Percentiles rank a stretch among this genome's conserved stretches.
phyloP scores from a whole-genome alignment of 2,888 invertebrate genomes.

The Lasioglossum pauxillum region DNA sequence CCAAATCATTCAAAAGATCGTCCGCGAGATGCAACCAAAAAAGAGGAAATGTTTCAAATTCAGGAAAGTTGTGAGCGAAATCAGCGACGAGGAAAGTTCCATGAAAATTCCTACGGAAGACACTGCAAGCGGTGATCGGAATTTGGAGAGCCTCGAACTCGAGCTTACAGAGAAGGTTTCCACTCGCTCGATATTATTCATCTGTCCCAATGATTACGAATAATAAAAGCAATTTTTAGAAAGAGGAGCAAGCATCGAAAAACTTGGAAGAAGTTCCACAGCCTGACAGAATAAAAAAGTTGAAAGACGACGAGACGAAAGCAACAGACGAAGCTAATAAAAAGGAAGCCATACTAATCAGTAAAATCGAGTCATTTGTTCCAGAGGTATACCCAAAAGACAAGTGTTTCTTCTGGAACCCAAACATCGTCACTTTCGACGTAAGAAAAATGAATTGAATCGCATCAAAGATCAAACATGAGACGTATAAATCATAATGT shows the following conservation, averaged over 20 bases:
- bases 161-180: neutral
- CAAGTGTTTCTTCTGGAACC: conserved; percentile 37
- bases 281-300: neutral
- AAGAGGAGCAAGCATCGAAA: neutral
- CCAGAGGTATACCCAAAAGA: conserved; percentile 28
- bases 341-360: neutral
- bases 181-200: neutral
- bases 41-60: neutral
- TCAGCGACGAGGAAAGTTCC: neutral
- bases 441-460: conserved; percentile 5
- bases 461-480: neutral
- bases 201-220: neutral
- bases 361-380: neutral
- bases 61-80: neutral
- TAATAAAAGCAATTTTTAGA: neutral
- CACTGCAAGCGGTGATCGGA: neutral
- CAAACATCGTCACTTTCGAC: conserved; percentile 24
- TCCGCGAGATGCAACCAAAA: conserved; percentile 33
- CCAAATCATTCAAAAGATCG: conserved; percentile 35
- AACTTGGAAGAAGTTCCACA: neutral
- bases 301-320: neutral
- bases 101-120: neutral
- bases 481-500: no score
- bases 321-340: neutral
- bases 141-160: neutral